Conservation (phyloP, 1,140 invertebrate genomes). For the Sarcophaga bullata region DNA sequence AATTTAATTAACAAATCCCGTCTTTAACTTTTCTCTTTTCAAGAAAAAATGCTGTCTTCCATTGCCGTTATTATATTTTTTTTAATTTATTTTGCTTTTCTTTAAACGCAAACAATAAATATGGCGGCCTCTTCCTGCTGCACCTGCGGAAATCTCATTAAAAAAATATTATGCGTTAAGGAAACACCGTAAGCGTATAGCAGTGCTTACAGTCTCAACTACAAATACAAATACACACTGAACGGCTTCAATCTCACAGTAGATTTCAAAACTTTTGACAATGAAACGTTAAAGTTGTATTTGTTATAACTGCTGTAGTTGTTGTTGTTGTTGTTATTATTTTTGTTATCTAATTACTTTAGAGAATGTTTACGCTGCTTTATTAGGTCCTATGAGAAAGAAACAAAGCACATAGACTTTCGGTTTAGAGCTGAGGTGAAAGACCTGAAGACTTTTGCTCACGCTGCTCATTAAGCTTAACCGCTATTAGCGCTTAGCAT, state of each 20-base stretch:
- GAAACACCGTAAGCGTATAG: neutral
- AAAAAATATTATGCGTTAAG: constrained; percentile 7
- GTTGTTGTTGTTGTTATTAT: too few species aligned
- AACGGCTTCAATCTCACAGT: neutral
- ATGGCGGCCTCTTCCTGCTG: neutral
- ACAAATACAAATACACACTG: neutral
- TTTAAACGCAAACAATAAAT: neutral
- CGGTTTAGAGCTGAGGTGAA: neutral
- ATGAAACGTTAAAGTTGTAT: neutral
- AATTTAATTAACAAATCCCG: too few species aligned
- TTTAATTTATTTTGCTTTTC: neutral
- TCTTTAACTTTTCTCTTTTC: too few species aligned
- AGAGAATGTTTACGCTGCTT: neutral
- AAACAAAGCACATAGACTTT: neutral
- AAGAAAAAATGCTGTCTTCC: too few species aligned
- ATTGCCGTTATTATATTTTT: neutral
- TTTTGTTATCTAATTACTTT: neutral
- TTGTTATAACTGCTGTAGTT: too few species aligned
- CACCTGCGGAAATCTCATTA: neutral
- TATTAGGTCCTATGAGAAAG: neutral
- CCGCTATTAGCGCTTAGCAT: neutral
- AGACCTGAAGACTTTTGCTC: neutral
- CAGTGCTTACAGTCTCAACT: neutral
- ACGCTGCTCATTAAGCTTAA: neutral
- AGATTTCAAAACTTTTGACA: neutral